Evolutionary conservation across 2,888 invertebrate species (phyloP).

Genomic region (Macrophya annulata): DNA sequence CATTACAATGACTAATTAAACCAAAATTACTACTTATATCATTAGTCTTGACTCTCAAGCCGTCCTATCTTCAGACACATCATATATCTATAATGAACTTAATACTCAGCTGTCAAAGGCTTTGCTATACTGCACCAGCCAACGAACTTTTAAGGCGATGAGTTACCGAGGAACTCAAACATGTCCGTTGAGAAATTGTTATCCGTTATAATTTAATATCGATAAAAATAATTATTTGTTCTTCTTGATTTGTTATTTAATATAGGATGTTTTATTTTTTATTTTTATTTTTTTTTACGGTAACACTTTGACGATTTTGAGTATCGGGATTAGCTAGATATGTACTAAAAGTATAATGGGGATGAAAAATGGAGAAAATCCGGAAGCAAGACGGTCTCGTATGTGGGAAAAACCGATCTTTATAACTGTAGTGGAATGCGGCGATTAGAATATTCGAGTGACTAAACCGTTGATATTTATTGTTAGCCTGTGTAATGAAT

Average conservation of each 20-base stretch:
- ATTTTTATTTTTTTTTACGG: background rate
- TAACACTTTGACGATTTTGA: no score
- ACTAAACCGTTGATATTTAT: conserved; percentile 8
- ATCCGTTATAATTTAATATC: background rate
- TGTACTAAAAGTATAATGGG: background rate
- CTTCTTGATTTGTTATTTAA: background rate
- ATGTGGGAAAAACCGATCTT: background rate
- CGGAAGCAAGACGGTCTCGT: background rate
- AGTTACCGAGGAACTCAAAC: background rate
- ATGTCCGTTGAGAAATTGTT: background rate
- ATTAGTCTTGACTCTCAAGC: conserved; percentile 12
- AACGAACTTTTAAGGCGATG: background rate
- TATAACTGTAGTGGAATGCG: background rate
- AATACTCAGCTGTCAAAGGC: conserved; percentile 14
- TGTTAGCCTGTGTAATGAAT: conserved; percentile 10
- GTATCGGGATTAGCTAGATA: no score
- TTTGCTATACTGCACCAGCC: background rate
- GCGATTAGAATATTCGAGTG: conserved; percentile 15
- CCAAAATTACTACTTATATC: conserved; percentile 9
- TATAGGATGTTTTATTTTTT: no score
- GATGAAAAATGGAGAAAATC: background rate
- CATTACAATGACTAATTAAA: conserved; percentile 29
- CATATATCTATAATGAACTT: conserved; percentile 2
- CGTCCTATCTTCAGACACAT: conserved; percentile 3
- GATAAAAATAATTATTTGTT: background rate